Evolutionary conservation across 2,797 vertebrate species (phyloP).

Genomic region (Onychomys arenicola): DNA sequence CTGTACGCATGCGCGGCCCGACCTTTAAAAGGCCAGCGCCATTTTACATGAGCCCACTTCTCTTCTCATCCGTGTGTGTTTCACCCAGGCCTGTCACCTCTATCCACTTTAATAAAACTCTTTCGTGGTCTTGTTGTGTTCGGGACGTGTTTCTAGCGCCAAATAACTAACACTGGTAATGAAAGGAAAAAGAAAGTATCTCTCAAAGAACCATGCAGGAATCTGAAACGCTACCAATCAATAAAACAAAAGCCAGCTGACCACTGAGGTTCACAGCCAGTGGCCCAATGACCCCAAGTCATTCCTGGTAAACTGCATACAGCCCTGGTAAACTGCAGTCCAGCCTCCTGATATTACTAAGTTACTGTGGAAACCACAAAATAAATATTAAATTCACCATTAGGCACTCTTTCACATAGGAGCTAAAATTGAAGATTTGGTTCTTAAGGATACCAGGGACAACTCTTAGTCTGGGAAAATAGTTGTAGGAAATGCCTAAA

Average conservation of each 20-base stretch:
- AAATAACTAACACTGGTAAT: no score
- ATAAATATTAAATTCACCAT: constrained; percentile 1
- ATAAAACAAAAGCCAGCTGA: neutral
- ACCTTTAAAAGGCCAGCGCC: no score
- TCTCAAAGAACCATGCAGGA: neutral
- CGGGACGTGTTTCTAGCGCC: no score
- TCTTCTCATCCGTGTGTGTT: no score
- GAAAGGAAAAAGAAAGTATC: neutral
- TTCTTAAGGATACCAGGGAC: neutral
- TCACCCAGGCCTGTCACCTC: no score
- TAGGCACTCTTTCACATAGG: neutral
- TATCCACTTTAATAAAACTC: no score
- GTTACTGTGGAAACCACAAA: constrained; percentile 1
- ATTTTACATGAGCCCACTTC: no score
- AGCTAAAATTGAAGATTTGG: constrained; percentile 31
- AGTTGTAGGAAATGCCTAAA: neutral
- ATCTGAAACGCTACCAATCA: neutral
- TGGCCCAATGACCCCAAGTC: neutral
- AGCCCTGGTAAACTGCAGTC: neutral
- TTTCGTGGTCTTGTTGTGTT: no score
- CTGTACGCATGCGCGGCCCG: no score
- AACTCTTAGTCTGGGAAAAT: neutral
- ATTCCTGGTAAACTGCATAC: no score
- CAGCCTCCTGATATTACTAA: neutral
- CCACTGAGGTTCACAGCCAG: neutral